Conservation (phyloP, 2,888 invertebrate genomes). For the Drosophila melanosoma region DNA sequence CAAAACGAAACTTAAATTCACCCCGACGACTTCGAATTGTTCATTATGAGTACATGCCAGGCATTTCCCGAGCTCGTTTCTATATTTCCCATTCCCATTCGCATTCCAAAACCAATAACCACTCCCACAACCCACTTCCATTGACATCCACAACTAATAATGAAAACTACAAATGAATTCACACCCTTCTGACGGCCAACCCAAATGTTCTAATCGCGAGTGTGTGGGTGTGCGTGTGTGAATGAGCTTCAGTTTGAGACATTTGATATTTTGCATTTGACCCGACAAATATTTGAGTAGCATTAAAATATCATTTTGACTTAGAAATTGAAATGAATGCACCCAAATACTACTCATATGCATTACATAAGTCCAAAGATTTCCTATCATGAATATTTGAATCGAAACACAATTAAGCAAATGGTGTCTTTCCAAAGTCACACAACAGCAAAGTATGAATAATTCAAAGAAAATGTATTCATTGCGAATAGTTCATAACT, state of each 20-base stretch:
- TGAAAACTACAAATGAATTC: conserved; percentile 77
- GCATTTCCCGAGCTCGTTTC: conserved; percentile 48
- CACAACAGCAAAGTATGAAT: neutral
- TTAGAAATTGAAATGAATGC: conserved; percentile 20
- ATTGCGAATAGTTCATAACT: conserved; percentile 1
- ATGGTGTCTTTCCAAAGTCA: neutral
- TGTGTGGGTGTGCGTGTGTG: conserved; percentile 4
- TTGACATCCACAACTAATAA: conserved; percentile 61
- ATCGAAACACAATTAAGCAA: neutral
- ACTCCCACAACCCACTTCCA: conserved; percentile 1
- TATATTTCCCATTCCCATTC: conserved; percentile 11
- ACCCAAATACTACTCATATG: conserved; percentile 22
- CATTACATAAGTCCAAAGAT: neutral
- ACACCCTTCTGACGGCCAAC: conserved; percentile 55
- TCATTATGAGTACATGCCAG: conserved; percentile 52
- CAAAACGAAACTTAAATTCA: conserved; percentile 23
- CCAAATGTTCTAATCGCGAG: conserved; percentile 41
- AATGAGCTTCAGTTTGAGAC: conserved; percentile 6
- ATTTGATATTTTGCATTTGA: conserved; percentile 21
- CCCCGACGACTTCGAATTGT: conserved; percentile 36
- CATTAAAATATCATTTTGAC: conserved; percentile 6
- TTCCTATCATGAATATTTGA: conserved; percentile 1
- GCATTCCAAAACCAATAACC: conserved; percentile 7
- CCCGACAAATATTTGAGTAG: conserved; percentile 7
- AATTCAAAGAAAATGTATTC: neutral